Evolutionary conservation across 35 echinoderm and acorn worm species (phyloP).

Genomic region (Lytechinus pictus): DNA sequence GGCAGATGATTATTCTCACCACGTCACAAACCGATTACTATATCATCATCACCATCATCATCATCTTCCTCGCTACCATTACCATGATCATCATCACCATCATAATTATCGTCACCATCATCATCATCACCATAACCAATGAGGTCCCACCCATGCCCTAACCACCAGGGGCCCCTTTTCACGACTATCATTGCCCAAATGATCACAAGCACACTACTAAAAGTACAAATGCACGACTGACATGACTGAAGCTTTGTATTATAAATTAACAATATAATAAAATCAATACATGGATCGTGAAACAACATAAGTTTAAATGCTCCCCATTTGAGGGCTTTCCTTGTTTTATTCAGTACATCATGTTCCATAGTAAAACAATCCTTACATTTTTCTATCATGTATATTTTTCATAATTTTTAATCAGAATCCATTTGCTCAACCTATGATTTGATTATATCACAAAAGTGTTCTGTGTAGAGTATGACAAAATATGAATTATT

Average conservation of each 20-base stretch:
- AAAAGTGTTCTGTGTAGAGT: background rate
- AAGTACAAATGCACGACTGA: background rate
- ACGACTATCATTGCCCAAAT: background rate
- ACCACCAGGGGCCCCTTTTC: background rate
- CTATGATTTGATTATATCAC: background rate
- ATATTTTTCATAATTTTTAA: background rate
- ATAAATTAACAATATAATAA: background rate
- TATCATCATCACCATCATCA: background rate
- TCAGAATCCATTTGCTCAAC: background rate
- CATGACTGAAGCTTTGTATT: background rate
- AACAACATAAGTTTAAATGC: background rate
- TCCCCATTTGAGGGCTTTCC: background rate
- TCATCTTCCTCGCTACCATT: background rate
- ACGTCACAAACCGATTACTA: too few relatives aligned
- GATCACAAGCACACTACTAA: background rate
- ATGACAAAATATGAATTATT: background rate
- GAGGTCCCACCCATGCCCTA: background rate
- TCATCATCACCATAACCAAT: background rate
- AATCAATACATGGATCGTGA: background rate
- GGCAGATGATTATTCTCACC: too few relatives aligned
- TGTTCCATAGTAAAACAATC: background rate
- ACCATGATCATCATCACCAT: too few relatives aligned
- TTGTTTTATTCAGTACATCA: constrained; percentile 14
- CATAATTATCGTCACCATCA: background rate
- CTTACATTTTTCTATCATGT: background rate